Conservation (phyloP, 2,888 invertebrate genomes). For the Cerastoderma edule region DNA sequence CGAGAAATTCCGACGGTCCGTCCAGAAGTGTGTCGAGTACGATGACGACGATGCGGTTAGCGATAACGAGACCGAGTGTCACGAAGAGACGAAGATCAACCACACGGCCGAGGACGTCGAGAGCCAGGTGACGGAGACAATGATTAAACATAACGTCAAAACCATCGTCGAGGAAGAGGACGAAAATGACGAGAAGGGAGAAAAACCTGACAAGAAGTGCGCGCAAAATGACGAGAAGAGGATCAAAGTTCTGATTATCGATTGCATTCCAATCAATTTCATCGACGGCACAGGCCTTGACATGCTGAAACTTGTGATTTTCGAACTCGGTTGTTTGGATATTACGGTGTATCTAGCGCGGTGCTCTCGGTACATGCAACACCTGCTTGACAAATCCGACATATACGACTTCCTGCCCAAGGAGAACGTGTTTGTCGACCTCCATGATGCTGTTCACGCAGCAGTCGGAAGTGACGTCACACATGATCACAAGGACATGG, state of each 20-base stretch:
- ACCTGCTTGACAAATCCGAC: conserved; percentile 64
- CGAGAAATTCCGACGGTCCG: conserved; percentile 75
- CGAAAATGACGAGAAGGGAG: conserved; percentile 13
- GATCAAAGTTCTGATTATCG: conserved; percentile 67
- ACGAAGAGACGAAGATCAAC: conserved; percentile 4
- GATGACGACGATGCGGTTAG: conserved; percentile 22
- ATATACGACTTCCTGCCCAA: conserved; percentile 61
- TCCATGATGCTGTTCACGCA: conserved; percentile 66
- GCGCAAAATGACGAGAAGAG: conserved; percentile 14
- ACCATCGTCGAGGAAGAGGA: conserved; percentile 44
- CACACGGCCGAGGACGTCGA: conserved; percentile 4
- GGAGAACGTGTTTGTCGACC: conserved; percentile 63
- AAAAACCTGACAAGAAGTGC: conserved; percentile 13
- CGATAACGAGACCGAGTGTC: conserved; percentile 6
- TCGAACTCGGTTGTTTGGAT: conserved; percentile 59
- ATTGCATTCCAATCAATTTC: conserved; percentile 77
- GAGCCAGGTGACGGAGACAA: neutral
- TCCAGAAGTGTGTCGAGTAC: conserved; percentile 74
- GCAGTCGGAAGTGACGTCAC: conserved; percentile 27
- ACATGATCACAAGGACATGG: neutral
- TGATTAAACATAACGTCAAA: conserved; percentile 19
- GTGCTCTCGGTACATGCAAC: conserved; percentile 63
- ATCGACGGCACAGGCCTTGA: conserved; percentile 76
- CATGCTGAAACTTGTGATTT: conserved; percentile 66
- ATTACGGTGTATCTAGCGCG: conserved; percentile 69